Evolutionary conservation across 1,140 invertebrate species (phyloP).

Genomic region (Saxidomus purpurata): DNA sequence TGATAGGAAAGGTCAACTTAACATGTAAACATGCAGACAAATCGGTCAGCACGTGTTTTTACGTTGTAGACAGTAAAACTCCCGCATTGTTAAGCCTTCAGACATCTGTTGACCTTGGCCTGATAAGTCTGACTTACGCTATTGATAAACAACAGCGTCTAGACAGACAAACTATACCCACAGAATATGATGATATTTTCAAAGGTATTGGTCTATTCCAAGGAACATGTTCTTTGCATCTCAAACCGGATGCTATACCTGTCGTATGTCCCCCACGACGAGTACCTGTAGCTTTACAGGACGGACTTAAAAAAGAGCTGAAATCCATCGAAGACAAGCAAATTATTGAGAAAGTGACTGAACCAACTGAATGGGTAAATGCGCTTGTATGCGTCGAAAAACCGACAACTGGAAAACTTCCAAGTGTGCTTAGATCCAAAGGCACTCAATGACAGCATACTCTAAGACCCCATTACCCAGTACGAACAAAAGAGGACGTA

Average conservation of each 20-base stretch:
- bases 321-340: conserved; percentile 57
- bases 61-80: conserved; percentile 15
- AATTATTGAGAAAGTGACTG: conserved; percentile 69
- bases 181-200: conserved; percentile 28
- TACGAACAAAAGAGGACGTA: conserved; percentile 62
- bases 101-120: neutral
- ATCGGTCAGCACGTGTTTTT: neutral
- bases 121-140: conserved; percentile 41
- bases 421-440: conserved; percentile 53
- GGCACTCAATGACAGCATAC: conserved; percentile 44
- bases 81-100: neutral
- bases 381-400: conserved; percentile 69
- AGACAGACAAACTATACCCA: neutral
- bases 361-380: conserved; percentile 74
- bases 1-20: conserved; percentile 5
- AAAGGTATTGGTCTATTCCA: conserved; percentile 59
- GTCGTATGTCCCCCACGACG: conserved; percentile 53
- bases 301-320: conserved; percentile 70
- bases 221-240: conserved; percentile 52
- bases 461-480: conserved; percentile 47
- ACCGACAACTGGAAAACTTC: conserved; percentile 37
- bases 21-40: neutral
- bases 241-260: conserved; percentile 52
- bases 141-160: neutral
- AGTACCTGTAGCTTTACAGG: conserved; percentile 57